Evolutionary conservation across 2,113 vertebrate genomes (phyloP).

Genomic region (Ceyx melanurus): DNA sequence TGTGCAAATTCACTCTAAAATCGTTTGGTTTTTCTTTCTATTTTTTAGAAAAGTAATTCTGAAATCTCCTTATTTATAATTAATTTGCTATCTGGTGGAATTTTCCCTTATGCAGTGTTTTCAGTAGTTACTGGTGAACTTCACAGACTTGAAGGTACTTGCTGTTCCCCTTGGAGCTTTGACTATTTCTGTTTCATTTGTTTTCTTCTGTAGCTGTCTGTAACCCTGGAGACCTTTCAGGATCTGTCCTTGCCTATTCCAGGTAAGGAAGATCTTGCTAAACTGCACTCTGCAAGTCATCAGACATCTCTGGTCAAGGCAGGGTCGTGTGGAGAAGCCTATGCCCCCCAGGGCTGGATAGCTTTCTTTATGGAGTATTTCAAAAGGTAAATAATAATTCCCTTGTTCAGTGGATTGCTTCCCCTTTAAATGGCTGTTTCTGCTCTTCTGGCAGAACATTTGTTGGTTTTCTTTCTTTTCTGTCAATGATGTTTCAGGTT

Average conservation of each 20-base stretch:
- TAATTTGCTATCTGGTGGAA: not conserved
- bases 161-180: not conserved
- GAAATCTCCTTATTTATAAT: not conserved
- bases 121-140: not conserved
- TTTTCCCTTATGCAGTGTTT: not conserved
- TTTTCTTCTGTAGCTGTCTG: conserved; percentile 83
- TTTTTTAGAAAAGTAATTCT: not conserved
- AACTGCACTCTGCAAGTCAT: conserved; percentile 94
- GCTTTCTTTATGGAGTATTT: conserved; percentile 97
- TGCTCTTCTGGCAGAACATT: conserved; percentile 76
- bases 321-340: conserved; percentile 94
- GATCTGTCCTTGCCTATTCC: conserved; percentile 98
- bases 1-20: not conserved
- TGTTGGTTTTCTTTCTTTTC: conserved; percentile 71
- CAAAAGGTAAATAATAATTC: conserved; percentile 83
- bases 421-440: conserved; percentile 61
- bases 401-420: not conserved
- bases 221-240: conserved; percentile 98
- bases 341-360: conserved; percentile 96
- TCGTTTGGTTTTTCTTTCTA: not conserved
- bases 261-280: conserved; percentile 97
- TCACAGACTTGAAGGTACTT: not conserved
- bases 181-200: not conserved
- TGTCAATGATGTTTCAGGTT: conserved; percentile 81
- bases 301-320: conserved; percentile 93